These are phyloP conservation scores for Diadophis punctatus DNA, from an alignment of 2,113 vertebrate species.

Conservation along the genomic window DNA sequence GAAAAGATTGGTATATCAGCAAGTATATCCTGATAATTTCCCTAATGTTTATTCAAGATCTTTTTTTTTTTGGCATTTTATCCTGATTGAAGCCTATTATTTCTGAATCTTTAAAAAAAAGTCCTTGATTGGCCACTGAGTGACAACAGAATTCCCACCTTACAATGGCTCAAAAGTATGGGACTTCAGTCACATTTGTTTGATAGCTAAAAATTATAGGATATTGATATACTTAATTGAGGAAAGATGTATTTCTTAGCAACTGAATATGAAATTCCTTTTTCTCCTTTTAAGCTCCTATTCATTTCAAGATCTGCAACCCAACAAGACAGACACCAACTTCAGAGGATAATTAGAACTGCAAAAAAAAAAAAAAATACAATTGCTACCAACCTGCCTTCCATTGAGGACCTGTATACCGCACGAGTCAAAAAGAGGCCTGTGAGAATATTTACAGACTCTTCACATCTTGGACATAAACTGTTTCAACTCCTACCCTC, in stretches of 20 bases:
- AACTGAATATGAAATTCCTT: neutral
- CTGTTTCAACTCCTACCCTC: no score
- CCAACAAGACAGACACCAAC: no score
- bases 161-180: neutral
- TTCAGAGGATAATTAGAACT: no score
- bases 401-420: no score
- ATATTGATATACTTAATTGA: neutral
- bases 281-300: neutral
- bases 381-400: no score
- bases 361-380: no score
- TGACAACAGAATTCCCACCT: neutral
- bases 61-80: neutral
- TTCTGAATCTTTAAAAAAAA: neutral
- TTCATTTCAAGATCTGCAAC: neutral
- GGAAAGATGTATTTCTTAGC: neutral
- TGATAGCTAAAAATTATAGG: neutral
- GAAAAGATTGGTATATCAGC: neutral
- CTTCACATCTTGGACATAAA: no score
- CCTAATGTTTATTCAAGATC: neutral
- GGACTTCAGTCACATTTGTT: neutral
- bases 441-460: no score
- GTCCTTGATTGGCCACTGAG: neutral
- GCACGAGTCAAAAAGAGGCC: no score
- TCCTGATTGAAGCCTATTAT: neutral
- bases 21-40: neutral